phyloP scores from a whole-genome alignment of 2,797 vertebrate species.

The Australoheros facetus region DNA sequence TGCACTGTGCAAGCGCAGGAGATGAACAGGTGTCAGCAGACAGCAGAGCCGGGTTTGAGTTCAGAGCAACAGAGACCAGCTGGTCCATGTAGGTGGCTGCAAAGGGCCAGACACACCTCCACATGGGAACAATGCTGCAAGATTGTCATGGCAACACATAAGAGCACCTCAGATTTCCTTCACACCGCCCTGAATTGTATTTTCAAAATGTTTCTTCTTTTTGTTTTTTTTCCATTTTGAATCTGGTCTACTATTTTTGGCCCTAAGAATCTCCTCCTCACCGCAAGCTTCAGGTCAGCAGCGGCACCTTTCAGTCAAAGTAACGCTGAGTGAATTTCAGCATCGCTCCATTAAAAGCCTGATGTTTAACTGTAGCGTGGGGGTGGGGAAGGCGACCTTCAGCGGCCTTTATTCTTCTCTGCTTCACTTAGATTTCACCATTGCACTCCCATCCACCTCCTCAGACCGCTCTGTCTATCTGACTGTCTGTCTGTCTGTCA shows the following conservation, averaged over 20 bases:
- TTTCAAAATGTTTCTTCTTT: background rate
- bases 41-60: slow-evolving; percentile 26
- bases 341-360: slow-evolving; percentile 39
- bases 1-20: background rate
- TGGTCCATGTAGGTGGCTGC: slow-evolving; percentile 45
- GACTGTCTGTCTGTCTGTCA: slow-evolving; percentile 27
- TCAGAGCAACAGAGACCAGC: slow-evolving; percentile 36
- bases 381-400: slow-evolving; percentile 60
- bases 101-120: slow-evolving; percentile 67
- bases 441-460: slow-evolving; percentile 51
- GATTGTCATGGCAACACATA: slow-evolving; percentile 77
- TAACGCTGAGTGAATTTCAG: slow-evolving; percentile 14
- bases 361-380: slow-evolving; percentile 43
- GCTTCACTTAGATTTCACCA: slow-evolving; percentile 46
- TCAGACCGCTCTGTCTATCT: slow-evolving; percentile 29
- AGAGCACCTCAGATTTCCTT: slow-evolving; percentile 47
- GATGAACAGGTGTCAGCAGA: background rate
- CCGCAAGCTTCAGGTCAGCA: slow-evolving; percentile 1
- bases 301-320: background rate
- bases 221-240: background rate
- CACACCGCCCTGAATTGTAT: background rate
- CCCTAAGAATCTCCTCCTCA: background rate
- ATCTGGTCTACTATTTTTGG: background rate
- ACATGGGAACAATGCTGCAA: slow-evolving; percentile 60
- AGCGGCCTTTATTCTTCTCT: slow-evolving; percentile 51